Evolutionary conservation across 2,797 vertebrate species (phyloP).

Genomic region (Oreortyx pictus): DNA sequence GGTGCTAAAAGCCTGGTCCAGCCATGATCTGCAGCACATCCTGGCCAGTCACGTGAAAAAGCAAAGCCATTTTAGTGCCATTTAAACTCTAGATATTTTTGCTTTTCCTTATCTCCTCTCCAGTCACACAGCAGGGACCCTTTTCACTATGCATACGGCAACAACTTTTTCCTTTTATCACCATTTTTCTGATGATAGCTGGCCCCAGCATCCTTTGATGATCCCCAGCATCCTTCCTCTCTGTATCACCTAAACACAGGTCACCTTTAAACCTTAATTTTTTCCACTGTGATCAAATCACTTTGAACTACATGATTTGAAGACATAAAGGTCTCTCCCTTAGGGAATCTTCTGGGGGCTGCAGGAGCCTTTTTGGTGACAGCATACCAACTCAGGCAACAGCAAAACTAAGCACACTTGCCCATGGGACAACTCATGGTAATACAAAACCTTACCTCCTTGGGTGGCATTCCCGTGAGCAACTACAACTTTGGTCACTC

Average conservation of each 20-base stretch:
- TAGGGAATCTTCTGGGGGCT: background rate
- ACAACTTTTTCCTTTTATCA: background rate
- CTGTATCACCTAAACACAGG: background rate
- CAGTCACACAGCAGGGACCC: fast-evolving
- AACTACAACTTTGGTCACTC: background rate
- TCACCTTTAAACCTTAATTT: background rate
- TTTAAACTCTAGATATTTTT: background rate
- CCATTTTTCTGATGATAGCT: background rate
- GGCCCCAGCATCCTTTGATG: background rate
- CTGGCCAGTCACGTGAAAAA: background rate
- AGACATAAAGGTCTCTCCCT: background rate
- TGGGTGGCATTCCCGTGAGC: background rate
- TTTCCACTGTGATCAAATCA: background rate
- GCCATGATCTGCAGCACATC: background rate
- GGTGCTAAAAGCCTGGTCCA: too few species aligned
- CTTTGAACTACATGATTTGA: background rate
- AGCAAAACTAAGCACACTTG: background rate
- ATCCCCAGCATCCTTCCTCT: background rate
- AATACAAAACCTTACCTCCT: background rate
- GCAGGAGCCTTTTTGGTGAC: background rate
- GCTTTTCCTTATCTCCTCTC: background rate
- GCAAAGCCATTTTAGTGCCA: background rate
- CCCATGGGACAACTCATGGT: fast-evolving
- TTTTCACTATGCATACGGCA: background rate
- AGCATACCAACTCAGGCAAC: background rate